Evolutionary conservation across 2,113 vertebrate species (phyloP).

Genomic region (Phrynosoma platyrhinos): DNA sequence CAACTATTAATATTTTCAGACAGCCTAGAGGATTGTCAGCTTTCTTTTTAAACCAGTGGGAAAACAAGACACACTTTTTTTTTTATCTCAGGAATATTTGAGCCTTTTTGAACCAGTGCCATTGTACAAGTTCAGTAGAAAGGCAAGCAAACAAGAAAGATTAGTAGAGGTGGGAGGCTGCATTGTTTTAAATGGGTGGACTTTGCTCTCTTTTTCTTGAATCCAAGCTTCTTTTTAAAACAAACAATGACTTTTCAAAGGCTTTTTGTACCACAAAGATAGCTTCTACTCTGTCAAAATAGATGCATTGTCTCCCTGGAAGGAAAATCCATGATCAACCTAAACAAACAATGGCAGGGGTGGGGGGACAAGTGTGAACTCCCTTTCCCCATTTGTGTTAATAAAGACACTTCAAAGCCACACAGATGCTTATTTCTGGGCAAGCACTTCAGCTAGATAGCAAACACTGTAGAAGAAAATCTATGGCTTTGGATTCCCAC

Average conservation of each 20-base stretch:
- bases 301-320: slow-evolving; percentile 27
- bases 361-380: slow-evolving; percentile 23
- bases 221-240: slow-evolving; percentile 38
- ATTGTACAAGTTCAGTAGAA: slow-evolving; percentile 27
- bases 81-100: neutral
- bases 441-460: slow-evolving; percentile 9
- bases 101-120: neutral
- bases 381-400: slow-evolving; percentile 32
- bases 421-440: neutral
- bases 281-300: neutral
- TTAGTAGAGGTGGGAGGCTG: neutral
- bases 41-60: neutral
- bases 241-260: slow-evolving; percentile 48
- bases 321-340: slow-evolving; percentile 36
- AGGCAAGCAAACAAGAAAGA: slow-evolving; percentile 2
- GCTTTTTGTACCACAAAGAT: slow-evolving; percentile 26
- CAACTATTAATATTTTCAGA: neutral
- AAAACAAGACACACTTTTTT: neutral
- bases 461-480: slow-evolving; percentile 14
- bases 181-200: slow-evolving; percentile 32
- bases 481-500: neutral
- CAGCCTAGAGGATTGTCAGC: neutral
- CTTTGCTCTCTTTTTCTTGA: slow-evolving; percentile 31
- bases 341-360: slow-evolving; percentile 38
- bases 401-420: slow-evolving; percentile 4